Conservation (phyloP, 2,888 invertebrate genomes). For the Agapetus fuscipes region DNA sequence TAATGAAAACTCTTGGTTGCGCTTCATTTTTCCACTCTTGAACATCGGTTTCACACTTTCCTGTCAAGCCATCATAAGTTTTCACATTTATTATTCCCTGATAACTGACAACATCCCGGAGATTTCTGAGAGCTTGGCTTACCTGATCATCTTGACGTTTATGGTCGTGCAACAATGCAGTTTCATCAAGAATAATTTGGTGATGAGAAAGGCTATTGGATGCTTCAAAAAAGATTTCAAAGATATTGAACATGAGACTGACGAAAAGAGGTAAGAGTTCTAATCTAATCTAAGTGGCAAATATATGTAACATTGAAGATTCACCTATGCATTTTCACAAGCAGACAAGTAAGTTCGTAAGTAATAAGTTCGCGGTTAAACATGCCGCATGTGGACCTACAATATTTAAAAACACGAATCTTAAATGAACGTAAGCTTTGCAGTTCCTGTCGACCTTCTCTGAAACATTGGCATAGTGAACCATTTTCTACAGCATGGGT, state of each 20-base stretch:
- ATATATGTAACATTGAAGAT: no score
- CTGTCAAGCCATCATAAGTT: constrained; percentile 3
- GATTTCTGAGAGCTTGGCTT: constrained; percentile 6
- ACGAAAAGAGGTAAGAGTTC: constrained; percentile 4
- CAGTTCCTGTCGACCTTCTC: no score
- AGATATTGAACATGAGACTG: constrained; percentile 5
- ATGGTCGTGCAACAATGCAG: constrained; percentile 6
- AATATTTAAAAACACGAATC: no score
- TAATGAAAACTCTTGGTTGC: constrained; percentile 1
- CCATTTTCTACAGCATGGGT: no score
- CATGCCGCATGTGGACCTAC: no score
- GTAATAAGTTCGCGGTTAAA: no score
- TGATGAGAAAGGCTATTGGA: constrained; percentile 1
- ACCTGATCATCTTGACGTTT: not conserved
- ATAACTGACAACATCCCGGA: constrained; percentile 6
- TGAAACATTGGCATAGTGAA: no score
- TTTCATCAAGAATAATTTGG: no score
- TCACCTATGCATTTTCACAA: no score
- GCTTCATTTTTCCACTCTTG: constrained; percentile 3
- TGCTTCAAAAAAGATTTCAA: constrained; percentile 7
- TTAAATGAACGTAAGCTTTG: no score
- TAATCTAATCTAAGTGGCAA: no score
- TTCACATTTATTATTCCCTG: constrained; percentile 3
- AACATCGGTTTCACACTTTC: not conserved
- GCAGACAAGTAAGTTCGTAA: no score